These are phyloP conservation scores for Xenotilapia caudafasciata DNA, from an alignment of 2,113 vertebrate genomes.

Conservation along the genomic window DNA sequence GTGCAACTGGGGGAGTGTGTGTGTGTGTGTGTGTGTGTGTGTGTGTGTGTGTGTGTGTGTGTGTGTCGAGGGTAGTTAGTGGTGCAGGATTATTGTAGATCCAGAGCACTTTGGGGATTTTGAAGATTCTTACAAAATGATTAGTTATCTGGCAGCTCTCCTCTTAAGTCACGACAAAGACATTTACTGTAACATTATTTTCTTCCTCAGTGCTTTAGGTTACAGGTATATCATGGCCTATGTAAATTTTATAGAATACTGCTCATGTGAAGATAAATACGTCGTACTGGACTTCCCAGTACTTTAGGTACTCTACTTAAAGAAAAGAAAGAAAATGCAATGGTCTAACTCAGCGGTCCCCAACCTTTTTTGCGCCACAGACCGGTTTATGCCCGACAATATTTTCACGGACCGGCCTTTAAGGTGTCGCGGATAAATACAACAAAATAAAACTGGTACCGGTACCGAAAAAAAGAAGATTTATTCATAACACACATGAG, in stretches of 20 bases:
- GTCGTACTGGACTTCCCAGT: neutral
- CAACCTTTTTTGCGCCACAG: too few relatives aligned
- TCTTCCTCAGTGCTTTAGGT: neutral
- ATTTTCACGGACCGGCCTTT: too few relatives aligned
- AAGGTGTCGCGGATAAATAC: too few relatives aligned
- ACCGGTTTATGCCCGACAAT: too few relatives aligned
- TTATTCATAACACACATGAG: too few relatives aligned
- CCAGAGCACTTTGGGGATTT: neutral
- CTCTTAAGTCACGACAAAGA: neutral
- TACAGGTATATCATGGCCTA: neutral
- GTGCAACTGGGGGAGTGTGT: neutral
- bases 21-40: neutral
- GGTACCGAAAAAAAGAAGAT: too few relatives aligned
- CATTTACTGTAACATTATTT: neutral
- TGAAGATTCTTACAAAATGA: neutral
- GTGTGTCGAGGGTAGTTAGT: neutral
- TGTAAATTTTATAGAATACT: neutral
- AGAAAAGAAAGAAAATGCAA: neutral
- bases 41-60: neutral
- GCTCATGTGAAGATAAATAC: neutral
- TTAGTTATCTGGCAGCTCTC: neutral
- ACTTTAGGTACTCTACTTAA: neutral
- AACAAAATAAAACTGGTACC: too few relatives aligned
- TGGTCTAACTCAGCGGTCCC: neutral
- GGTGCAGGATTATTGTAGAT: neutral